These are phyloP conservation scores for Nebria ingens DNA, from an alignment of 1,140 invertebrate genomes.

Conservation along the genomic window DNA sequence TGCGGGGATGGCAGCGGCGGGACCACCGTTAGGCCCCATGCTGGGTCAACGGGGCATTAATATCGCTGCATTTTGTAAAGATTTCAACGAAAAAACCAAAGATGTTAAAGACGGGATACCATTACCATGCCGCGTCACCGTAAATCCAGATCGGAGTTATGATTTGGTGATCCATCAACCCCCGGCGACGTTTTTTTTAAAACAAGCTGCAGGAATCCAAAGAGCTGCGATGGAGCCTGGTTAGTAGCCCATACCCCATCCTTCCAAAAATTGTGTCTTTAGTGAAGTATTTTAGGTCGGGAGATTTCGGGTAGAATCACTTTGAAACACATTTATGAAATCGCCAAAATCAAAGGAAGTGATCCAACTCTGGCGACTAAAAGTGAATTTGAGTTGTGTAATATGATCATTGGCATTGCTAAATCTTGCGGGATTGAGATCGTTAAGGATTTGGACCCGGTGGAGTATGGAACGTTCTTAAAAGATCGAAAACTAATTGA, in stretches of 20 bases:
- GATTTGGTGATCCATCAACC: constrained; percentile 76
- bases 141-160: constrained; percentile 83
- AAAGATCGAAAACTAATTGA: constrained; percentile 63
- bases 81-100: constrained; percentile 92
- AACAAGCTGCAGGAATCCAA: constrained; percentile 87
- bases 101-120: constrained; percentile 90
- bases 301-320: constrained; percentile 87
- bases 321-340: constrained; percentile 96
- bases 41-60: constrained; percentile 92
- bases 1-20: constrained; percentile 74
- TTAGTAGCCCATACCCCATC: too few relatives aligned
- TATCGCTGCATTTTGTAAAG: constrained; percentile 93
- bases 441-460: constrained; percentile 65
- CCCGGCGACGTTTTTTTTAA: constrained; percentile 76
- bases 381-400: constrained; percentile 57
- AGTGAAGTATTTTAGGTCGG: constrained; percentile 42
- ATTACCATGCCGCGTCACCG: constrained; percentile 67
- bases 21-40: constrained; percentile 83
- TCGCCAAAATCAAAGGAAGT: constrained; percentile 84
- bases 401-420: constrained; percentile 65
- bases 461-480: constrained; percentile 78
- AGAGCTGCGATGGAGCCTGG: constrained; percentile 71
- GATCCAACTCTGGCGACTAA: constrained; percentile 65
- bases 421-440: constrained; percentile 77
- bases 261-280: constrained; percentile 10